These are phyloP conservation scores for Hoplodrina blanda DNA, from an alignment of 2,888 invertebrate species.

Conservation along the genomic window DNA sequence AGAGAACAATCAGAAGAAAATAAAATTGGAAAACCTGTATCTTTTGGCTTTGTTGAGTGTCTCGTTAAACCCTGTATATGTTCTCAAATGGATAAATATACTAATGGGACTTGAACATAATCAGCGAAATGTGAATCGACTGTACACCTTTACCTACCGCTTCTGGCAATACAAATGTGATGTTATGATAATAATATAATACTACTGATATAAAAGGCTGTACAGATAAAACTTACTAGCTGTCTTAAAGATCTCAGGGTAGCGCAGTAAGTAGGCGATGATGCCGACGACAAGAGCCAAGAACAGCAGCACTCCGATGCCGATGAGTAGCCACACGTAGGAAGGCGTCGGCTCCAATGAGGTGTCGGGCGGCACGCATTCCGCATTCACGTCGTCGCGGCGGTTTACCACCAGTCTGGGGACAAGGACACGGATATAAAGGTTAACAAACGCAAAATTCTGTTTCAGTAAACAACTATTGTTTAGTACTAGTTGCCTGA, in stretches of 20 bases:
- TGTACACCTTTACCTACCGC: background rate
- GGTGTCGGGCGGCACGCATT: conserved; percentile 70
- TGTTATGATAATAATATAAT: background rate
- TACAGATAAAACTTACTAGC: conserved; percentile 61
- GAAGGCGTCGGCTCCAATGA: conserved; percentile 51
- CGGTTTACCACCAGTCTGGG: conserved; percentile 70
- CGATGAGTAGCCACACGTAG: conserved; percentile 74
- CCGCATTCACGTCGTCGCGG: conserved; percentile 67
- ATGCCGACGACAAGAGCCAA: conserved; percentile 61
- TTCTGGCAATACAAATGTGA: background rate
- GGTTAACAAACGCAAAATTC: too few species aligned
- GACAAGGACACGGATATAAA: background rate
- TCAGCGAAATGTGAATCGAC: background rate
- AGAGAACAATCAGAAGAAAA: too few species aligned
- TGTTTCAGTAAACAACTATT: background rate
- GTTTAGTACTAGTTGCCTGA: too few species aligned
- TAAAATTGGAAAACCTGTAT: too few species aligned
- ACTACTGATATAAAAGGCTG: background rate
- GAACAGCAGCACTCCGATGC: conserved; percentile 65
- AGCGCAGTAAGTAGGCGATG: conserved; percentile 71
- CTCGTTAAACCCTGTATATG: too few species aligned
- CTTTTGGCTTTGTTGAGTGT: too few species aligned
- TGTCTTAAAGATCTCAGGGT: conserved; percentile 74
- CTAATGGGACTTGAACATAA: too few species aligned
- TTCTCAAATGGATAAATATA: too few species aligned